Evolutionary conservation across 2,113 vertebrate genomes (phyloP), one percentile per base, ranked within the genome.

Genomic region (Hydropotes inermis): DNA sequence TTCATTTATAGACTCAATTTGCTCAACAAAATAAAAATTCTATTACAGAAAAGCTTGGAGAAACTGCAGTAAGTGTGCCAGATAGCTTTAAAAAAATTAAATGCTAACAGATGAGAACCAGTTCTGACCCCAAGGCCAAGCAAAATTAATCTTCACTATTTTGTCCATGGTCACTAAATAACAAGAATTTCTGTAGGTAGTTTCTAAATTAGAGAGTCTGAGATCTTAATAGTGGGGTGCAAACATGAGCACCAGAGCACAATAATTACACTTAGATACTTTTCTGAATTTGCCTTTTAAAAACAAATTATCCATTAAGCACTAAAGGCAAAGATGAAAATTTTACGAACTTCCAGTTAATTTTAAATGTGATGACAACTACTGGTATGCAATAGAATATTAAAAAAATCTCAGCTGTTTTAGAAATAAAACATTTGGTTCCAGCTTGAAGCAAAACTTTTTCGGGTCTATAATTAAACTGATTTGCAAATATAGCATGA

Each of bases 251-350:
- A 58, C 36, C 61, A 94, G 39, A 88, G 39, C 43, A 57, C 7
- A 54, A 60, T 82, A 57, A 94, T 92, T 28, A 97, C 70, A 92
- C 79, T 81, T 30, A 58, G 50, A 36, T 30, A 87, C 36, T 82
- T 92, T 87, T 82, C 87, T 45, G 3, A 96, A 96, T 92, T 47
- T 94, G 81, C 50, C 94, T 83, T 89, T 98, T 89, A 95, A 98
- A 97, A 96, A 91, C 67, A 88, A 96, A 97, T 85, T 91, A 98
- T 76, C 92, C 76, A 74, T 89, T 94, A 91, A 92, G 85, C 60
- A 97, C 58, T 88, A 96, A 96, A 97, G 60, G 78, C 23, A 43
- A 84, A 87, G 28, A 97, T 96, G 83, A 94, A 85, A 91, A 89
- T 94, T 91, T 94, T 83, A 95, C 78, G 96, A 94, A 95, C 87